Conservation (phyloP, 2,113 vertebrate genomes). For the Antechinus stuartii region DNA sequence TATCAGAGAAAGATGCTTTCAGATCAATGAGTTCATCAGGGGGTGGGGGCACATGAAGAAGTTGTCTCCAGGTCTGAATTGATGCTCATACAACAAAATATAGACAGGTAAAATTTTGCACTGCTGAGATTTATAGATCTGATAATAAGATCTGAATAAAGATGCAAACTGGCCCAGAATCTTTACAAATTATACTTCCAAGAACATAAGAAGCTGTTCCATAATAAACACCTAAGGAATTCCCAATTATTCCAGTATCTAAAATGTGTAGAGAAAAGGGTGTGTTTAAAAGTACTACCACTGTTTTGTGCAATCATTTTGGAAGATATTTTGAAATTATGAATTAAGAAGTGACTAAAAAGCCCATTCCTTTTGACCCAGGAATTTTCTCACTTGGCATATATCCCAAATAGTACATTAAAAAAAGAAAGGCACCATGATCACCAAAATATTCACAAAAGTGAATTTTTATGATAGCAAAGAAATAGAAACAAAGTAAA, state of each 20-base stretch:
- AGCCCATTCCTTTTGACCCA: background rate
- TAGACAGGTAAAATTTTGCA: background rate
- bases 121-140: background rate
- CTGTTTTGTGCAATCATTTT: background rate
- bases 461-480: background rate
- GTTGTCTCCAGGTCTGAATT: background rate
- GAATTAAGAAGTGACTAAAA: background rate
- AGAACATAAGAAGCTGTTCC: background rate
- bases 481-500: background rate
- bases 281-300: background rate
- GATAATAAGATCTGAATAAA: background rate
- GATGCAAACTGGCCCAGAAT: background rate
- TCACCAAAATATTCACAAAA: background rate
- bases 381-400: background rate
- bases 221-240: background rate
- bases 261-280: background rate
- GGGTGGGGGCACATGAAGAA: background rate
- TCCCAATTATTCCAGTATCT: background rate
- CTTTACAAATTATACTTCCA: background rate
- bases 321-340: background rate
- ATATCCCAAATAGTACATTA: background rate
- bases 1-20: constrained; percentile 1
- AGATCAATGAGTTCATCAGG: background rate
- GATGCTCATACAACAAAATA: background rate
- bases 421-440: background rate